Base-by-base conservation (phyloP, 2,797 vertebrate genomes). In the Trachurus trachurus region DNA sequence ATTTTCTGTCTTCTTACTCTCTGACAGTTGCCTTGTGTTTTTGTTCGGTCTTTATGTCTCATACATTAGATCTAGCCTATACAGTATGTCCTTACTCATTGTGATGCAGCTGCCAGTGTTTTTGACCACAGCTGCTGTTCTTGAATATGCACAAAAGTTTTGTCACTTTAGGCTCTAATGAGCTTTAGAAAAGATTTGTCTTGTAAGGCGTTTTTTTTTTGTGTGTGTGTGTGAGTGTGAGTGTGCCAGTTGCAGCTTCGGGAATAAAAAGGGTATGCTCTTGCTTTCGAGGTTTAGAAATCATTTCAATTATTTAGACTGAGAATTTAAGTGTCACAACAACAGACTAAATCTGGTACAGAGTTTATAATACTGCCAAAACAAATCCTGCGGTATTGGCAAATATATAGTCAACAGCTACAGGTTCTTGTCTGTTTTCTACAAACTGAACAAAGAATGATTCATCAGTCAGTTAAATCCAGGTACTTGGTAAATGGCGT, bases 401-500 rank as follows among this genome's bases (percentile, higher is more conserved):
- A 82, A 80, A 59, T 60, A 39, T 54, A 44, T 54, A 66, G 40
- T 59, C 34, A 34, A 65, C 29, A 73, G 65, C n/a, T 21, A 21
- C 66, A 15, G 50, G 40, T 49, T 75, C 42, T 45, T 15, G 47
- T 40, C 34, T 74, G 15, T 68, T 65, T 60, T 19, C 15, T 74
- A 19, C 31, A 65, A 66, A 70, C 39, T 49, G 49, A 64, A 74
- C 50, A 66, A 67, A 76, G 49, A 49, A 42, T n/a, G 22, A 71
- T 17, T 75, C 21, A 21, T 73, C 49, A 60, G 71, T 66, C 75
- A 42, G 82, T 81, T 71, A 67, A 63, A 68, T 63, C 21, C 22
- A 58, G 26, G 13, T 81, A 74, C 81, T 81, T 84, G 44, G 69
- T 65, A 82, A 77, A 83, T 50, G n/a, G 65, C 86, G 72, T 61